Evolutionary conservation across 2,113 vertebrate species (phyloP).

Genomic region (Spilogale gracilis): DNA sequence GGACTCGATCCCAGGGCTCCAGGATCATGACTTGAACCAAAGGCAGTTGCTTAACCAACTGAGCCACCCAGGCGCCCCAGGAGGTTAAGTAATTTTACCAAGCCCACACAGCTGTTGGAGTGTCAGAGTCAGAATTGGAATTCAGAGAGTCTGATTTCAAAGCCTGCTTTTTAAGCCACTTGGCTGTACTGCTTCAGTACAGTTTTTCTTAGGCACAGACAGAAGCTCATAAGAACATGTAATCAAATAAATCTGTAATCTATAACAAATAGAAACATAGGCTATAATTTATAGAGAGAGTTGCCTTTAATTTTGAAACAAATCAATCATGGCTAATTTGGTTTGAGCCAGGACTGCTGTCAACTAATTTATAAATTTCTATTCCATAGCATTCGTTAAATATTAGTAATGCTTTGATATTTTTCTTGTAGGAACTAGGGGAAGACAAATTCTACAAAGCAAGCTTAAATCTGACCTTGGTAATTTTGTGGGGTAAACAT

Average conservation of each 20-base stretch:
- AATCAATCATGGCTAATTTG: background rate
- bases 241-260: background rate
- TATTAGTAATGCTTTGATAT: slow-evolving; percentile 50
- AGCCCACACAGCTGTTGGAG: background rate
- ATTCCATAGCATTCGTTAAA: background rate
- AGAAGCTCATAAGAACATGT: background rate
- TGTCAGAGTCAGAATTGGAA: background rate
- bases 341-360: background rate
- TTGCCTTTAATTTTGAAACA: slow-evolving; percentile 45
- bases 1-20: no score
- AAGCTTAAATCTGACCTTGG: slow-evolving; percentile 17
- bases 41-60: no score
- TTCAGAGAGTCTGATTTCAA: background rate
- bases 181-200: background rate
- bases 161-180: background rate
- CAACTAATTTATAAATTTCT: slow-evolving; percentile 24
- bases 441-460: slow-evolving; percentile 49
- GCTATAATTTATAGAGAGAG: background rate
- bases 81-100: background rate
- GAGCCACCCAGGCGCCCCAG: background rate
- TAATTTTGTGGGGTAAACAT: background rate
- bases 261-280: background rate
- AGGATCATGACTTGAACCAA: no score
- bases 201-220: background rate
- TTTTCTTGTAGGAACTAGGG: slow-evolving; percentile 31